Conservation (phyloP, 2,888 invertebrate species). For the Athripsodes cinereus region DNA sequence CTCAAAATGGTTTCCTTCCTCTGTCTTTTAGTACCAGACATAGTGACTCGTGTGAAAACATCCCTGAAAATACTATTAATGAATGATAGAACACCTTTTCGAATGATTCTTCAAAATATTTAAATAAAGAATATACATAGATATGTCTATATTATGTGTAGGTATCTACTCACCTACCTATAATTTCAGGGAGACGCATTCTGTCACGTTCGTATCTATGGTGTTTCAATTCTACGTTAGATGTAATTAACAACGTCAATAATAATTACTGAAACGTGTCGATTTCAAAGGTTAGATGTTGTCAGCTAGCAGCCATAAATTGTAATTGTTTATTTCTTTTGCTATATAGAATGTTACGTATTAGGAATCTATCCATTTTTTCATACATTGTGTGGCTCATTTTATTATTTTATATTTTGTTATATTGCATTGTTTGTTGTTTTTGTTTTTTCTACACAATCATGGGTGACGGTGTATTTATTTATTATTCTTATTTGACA, state of each 20-base stretch:
- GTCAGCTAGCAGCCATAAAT: neutral
- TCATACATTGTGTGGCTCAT: no score
- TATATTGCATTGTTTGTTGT: neutral
- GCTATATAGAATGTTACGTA: neutral
- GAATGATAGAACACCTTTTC: neutral
- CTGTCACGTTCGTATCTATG: constrained; percentile 1
- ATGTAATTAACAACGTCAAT: neutral
- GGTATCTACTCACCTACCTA: neutral
- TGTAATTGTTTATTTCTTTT: neutral
- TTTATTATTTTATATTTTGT: no score
- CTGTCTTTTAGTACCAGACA: neutral
- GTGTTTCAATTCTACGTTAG: neutral
- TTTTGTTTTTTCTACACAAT: neutral
- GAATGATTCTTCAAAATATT: neutral
- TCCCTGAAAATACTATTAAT: neutral
- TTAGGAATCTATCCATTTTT: no score
- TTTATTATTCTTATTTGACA: neutral
- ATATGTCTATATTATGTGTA: no score
- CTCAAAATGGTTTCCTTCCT: neutral
- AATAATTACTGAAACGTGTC: constrained; percentile 1
- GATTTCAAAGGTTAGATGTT: neutral
- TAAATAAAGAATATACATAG: neutral
- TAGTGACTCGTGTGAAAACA: neutral
- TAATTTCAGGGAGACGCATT: constrained; percentile 1
- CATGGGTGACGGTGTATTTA: no score